Evolutionary conservation across 64 coral and sea anemone species (phyloP).

Genomic region (Trachythela sp.): DNA sequence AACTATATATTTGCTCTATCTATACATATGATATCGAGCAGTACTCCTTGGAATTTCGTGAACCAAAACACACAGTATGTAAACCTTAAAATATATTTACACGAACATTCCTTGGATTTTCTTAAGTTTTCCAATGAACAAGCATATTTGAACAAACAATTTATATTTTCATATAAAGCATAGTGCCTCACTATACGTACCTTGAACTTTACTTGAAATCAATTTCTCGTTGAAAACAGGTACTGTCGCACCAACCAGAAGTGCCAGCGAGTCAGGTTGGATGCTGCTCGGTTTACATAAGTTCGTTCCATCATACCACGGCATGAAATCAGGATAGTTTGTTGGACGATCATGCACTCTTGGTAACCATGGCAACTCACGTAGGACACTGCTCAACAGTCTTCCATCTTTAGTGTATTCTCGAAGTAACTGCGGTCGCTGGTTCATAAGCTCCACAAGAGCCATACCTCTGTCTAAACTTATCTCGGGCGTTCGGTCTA

Average conservation of each 20-base stretch:
- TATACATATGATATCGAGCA: too few relatives aligned
- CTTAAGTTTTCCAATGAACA: too few relatives aligned
- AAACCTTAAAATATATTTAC: too few relatives aligned
- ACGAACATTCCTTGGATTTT: too few relatives aligned
- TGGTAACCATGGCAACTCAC: background rate
- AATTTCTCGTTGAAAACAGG: background rate
- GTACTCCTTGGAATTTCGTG: too few relatives aligned
- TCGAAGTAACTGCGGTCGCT: background rate
- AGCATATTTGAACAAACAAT: too few relatives aligned
- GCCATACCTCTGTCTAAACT: background rate
- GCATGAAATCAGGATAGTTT: slow-evolving; percentile 14
- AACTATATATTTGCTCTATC: too few relatives aligned
- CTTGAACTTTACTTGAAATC: background rate
- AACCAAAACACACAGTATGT: too few relatives aligned
- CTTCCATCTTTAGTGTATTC: background rate
- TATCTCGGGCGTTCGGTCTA: background rate
- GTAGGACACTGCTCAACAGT: background rate
- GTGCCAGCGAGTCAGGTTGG: background rate
- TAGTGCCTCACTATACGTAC: too few relatives aligned
- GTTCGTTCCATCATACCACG: background rate
- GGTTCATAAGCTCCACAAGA: background rate
- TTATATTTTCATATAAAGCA: too few relatives aligned
- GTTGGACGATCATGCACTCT: background rate
- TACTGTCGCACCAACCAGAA: background rate
- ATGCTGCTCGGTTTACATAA: slow-evolving; percentile 1